Percentiles rank a stretch among this genome's conserved stretches.
phyloP scores from a whole-genome alignment of 2,888 invertebrate genomes.

The Chaetogeoica ovagalla region DNA sequence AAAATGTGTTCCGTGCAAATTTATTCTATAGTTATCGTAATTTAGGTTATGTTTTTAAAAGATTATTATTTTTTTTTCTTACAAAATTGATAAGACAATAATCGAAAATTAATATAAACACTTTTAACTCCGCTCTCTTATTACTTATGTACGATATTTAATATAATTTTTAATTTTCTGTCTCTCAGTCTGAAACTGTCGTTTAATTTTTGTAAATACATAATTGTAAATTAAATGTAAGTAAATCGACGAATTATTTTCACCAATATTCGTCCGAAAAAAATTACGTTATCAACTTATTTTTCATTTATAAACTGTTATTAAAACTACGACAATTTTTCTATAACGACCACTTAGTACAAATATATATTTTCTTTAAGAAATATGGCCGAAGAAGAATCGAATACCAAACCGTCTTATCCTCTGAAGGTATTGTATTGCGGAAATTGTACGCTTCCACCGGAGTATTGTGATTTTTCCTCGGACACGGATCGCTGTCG shows the following conservation, averaged over 20 bases:
- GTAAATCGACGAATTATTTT: not conserved
- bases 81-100: constrained; percentile 21
- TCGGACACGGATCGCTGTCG: constrained; percentile 97
- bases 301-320: too few species aligned
- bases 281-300: too few species aligned
- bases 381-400: constrained; percentile 45
- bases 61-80: not conserved
- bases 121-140: not conserved
- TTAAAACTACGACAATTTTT: not conserved
- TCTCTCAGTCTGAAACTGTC: not conserved
- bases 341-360: not conserved
- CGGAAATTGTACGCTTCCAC: constrained; percentile 92
- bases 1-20: not conserved
- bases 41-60: constrained; percentile 34
- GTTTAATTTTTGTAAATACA: constrained; percentile 23
- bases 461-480: constrained; percentile 98
- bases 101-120: not conserved
- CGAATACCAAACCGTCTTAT: constrained; percentile 63
- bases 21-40: not conserved
- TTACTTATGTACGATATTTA: not conserved
- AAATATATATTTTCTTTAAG: not conserved
- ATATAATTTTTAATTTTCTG: not conserved
- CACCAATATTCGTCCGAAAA: not conserved
- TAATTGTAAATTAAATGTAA: constrained; percentile 18
- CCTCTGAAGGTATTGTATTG: constrained; percentile 86